Evolutionary conservation across 2,113 vertebrate genomes (phyloP).

Genomic region (Epinephelus cyanopodus): DNA sequence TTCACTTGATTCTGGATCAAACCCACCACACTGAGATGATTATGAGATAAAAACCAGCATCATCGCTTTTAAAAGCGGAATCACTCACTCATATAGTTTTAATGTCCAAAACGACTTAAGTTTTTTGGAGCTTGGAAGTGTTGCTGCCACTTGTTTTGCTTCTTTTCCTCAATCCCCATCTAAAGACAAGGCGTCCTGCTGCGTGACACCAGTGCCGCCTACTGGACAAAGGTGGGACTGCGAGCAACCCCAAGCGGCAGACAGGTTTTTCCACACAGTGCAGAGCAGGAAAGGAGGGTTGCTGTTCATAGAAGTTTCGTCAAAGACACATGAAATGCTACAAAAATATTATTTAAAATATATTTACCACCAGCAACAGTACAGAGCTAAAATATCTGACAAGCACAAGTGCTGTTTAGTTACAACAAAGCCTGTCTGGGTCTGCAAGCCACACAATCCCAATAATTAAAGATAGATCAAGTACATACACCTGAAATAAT

Average conservation of each 20-base stretch:
- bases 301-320: neutral
- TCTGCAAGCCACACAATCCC: conserved; percentile 9
- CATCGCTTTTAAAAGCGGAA: neutral
- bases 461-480: conserved; percentile 69
- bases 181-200: conserved; percentile 38
- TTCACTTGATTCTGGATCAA: conserved; percentile 34
- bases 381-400: neutral
- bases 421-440: neutral
- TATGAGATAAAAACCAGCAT: neutral
- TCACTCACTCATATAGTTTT: neutral
- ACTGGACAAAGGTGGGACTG: conserved; percentile 52
- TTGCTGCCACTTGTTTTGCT: conserved; percentile 59
- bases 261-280: neutral
- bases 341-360: neutral
- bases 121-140: neutral
- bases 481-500: conserved; percentile 74
- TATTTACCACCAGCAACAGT: neutral
- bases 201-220: conserved; percentile 83
- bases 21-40: conserved; percentile 10
- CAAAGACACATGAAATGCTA: neutral
- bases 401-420: neutral
- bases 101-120: neutral
- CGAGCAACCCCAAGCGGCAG: neutral
- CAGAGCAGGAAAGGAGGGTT: neutral
- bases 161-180: neutral